Base-by-base conservation (phyloP, 2,797 vertebrate species). In the Pelobates cultripes region DNA sequence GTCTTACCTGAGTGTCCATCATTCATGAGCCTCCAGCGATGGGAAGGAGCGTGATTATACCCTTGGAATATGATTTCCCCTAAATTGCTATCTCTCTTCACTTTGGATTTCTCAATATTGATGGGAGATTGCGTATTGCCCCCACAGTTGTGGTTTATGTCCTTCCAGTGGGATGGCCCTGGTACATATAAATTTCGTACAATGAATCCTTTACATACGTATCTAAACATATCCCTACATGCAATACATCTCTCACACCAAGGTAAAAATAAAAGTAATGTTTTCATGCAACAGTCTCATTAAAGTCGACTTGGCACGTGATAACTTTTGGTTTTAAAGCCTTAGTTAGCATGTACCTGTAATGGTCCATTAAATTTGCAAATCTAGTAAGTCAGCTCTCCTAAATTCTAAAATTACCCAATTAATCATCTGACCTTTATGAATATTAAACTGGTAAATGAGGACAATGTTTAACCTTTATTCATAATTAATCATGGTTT, bases 71-170 rank as follows among this genome's bases (percentile, higher is more conserved):
- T 67, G 57, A 97, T 84, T 13, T 91, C 84, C 1, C 89, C 90
- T 0, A 97, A 90, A n/a, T 90, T 86, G 0, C 77, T 3, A 2
- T 96, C 91, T 67, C 86, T 85, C 74, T 84, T 90, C 84, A 92
- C 85, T 78, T 15, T 79, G 42, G 66, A 87, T 51, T 87, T 88
- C 79, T 94, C 92, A 41, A 96, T 92, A 75, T 96, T 90, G 82
- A 97, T 93, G 0, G 96, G 96, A 0, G 95, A 97, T 86, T 96
- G 96, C 73, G 76, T 90, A 86, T 86, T 17, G 1, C 91, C 88
- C 53, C 94, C 88, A 17, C 93, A 86, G 43, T 84, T 44, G 89
- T 92, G 88, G 88, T 91, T 80, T 89, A 96, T 3, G 88, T 94
- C 90, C 84, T 93, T 90, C 92, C 93, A 93, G 74, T 89, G 85